Evolutionary conservation across 2,888 invertebrate species (phyloP).

Genomic region (Polia nebulosa): DNA sequence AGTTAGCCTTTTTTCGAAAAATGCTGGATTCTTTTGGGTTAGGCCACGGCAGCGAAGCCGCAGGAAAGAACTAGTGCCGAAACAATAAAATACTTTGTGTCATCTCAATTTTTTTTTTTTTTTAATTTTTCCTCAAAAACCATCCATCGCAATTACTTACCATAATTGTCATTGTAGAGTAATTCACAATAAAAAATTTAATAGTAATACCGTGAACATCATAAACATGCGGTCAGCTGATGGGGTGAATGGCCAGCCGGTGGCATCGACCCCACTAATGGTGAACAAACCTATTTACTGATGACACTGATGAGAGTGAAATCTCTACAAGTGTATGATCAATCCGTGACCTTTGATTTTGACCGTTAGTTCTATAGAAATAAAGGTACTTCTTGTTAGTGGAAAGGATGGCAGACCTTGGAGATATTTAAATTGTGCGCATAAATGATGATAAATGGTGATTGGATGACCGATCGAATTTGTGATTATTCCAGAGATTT

Average conservation of each 20-base stretch:
- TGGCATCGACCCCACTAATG: conserved; percentile 68
- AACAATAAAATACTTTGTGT: not conserved
- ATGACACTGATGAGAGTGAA: conserved; percentile 65
- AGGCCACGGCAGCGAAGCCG: not conserved
- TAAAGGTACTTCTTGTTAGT: conserved; percentile 2
- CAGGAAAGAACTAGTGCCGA: too few relatives aligned
- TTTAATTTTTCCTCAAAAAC: too few relatives aligned
- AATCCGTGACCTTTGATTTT: conserved; percentile 49
- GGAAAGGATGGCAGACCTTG: conserved; percentile 15
- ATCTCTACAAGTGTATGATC: conserved; percentile 58
- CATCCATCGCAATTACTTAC: conserved; percentile 17
- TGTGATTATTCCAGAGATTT: not conserved
- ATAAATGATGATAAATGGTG: not conserved
- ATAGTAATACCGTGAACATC: conserved; percentile 48
- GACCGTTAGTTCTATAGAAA: conserved; percentile 33
- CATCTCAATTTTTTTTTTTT: not conserved
- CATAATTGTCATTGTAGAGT: conserved; percentile 22
- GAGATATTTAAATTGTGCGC: not conserved
- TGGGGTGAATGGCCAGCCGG: conserved; percentile 65
- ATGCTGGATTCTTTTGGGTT: too few relatives aligned
- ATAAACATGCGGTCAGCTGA: conserved; percentile 70
- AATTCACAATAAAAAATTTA: conserved; percentile 38
- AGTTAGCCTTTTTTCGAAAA: not conserved
- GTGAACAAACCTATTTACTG: conserved; percentile 64
- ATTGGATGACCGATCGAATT: conserved; percentile 4